These are phyloP conservation scores for Eilema caniola DNA, from an alignment of 2,888 invertebrate genomes.

Conservation along the genomic window DNA sequence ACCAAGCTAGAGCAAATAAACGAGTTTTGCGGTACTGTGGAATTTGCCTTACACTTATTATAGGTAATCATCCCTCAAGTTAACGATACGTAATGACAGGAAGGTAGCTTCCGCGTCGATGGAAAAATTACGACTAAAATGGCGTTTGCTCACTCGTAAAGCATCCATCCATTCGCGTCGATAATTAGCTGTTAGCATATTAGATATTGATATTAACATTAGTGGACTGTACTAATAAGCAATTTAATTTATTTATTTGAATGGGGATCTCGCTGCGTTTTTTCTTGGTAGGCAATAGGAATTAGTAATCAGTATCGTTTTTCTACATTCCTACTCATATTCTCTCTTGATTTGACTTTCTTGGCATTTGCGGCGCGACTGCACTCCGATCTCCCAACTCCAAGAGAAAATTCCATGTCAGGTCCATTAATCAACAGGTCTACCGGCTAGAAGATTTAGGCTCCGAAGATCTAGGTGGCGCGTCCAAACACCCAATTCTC, in stretches of 20 bases:
- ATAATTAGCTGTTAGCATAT: neutral
- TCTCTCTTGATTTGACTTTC: too few species aligned
- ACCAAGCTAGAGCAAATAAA: slow-evolving; percentile 47
- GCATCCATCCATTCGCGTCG: neutral
- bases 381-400: too few species aligned
- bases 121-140: slow-evolving; percentile 55
- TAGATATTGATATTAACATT: neutral
- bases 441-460: too few species aligned
- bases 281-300: neutral
- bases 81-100: slow-evolving; percentile 70
- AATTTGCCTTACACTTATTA: slow-evolving; percentile 53
- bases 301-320: too few species aligned
- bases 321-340: too few species aligned
- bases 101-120: slow-evolving; percentile 72
- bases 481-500: too few species aligned
- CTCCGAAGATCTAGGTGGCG: too few species aligned
- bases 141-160: neutral
- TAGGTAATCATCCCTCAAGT: slow-evolving; percentile 61
- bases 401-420: too few species aligned
- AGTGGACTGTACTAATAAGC: neutral
- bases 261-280: neutral
- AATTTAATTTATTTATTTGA: neutral
- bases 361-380: too few species aligned
- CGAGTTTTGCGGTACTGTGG: slow-evolving; percentile 35
- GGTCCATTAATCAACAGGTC: too few species aligned